These are phyloP conservation scores for Hippopotamus amphibius DNA, from an alignment of 2,113 vertebrate genomes.

Conservation along the genomic window DNA sequence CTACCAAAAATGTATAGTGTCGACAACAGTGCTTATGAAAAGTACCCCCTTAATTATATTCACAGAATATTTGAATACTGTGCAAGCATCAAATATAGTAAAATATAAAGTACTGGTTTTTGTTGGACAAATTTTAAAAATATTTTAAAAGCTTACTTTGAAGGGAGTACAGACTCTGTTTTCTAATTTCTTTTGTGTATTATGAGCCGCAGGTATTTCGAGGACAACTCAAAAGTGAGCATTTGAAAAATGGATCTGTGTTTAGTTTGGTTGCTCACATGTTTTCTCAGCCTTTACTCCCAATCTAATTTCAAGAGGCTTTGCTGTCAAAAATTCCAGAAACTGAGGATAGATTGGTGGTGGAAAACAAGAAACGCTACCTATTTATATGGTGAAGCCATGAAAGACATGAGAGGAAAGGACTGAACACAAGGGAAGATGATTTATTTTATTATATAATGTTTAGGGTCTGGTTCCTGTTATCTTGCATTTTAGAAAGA, in stretches of 20 bases:
- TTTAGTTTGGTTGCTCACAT: background rate
- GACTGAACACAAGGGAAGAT: background rate
- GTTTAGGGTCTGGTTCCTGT: constrained; percentile 55
- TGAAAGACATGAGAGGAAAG: background rate
- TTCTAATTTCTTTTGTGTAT: background rate
- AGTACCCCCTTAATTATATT: background rate
- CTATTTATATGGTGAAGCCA: background rate
- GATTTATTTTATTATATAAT: constrained; percentile 50
- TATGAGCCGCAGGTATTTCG: background rate
- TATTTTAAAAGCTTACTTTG: constrained; percentile 13
- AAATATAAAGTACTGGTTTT: background rate
- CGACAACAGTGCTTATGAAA: background rate
- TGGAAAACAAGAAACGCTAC: constrained; percentile 11
- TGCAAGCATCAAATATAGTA: background rate
- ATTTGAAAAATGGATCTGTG: background rate
- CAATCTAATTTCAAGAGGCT: background rate
- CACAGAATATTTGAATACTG: background rate
- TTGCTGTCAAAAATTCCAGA: background rate
- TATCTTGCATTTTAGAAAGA: constrained; percentile 9
- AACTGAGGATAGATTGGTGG: background rate
- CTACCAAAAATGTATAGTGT: background rate
- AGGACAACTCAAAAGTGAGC: background rate
- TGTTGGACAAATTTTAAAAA: background rate
- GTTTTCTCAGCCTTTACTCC: background rate
- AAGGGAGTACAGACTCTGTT: background rate